phyloP scores from a whole-genome alignment of 2,797 vertebrate genomes.

The Epinephelus coioides region DNA sequence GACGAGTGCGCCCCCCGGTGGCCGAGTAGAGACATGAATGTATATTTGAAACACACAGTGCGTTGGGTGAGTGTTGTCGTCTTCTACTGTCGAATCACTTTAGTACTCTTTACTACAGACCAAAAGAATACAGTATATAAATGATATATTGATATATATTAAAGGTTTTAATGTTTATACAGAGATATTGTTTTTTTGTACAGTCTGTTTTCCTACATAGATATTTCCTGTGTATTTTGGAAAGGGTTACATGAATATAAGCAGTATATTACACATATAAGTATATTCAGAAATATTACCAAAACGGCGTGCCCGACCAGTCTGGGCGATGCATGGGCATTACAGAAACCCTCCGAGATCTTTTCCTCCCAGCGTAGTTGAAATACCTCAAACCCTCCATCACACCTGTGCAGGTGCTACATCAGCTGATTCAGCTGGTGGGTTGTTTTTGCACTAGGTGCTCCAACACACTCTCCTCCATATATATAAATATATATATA shows the following conservation, averaged over 20 bases:
- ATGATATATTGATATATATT: slow-evolving; percentile 84
- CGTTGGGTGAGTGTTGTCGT: slow-evolving; percentile 82
- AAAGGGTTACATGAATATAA: slow-evolving; percentile 80
- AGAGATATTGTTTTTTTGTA: slow-evolving; percentile 91
- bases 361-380: slow-evolving; percentile 27
- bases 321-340: slow-evolving; percentile 50
- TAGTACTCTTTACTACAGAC: slow-evolving; percentile 88
- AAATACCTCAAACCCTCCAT: slow-evolving; percentile 52
- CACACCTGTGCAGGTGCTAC: slow-evolving; percentile 43
- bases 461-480: not conserved
- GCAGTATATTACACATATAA: slow-evolving; percentile 47
- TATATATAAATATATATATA: no score
- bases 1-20: slow-evolving; percentile 67
- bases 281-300: slow-evolving; percentile 22
- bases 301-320: slow-evolving; percentile 3
- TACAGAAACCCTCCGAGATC: slow-evolving; percentile 11
- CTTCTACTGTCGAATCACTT: slow-evolving; percentile 83
- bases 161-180: slow-evolving; percentile 93
- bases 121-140: slow-evolving; percentile 83
- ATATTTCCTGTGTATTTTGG: slow-evolving; percentile 82
- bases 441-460: slow-evolving; percentile 9
- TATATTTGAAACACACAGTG: slow-evolving; percentile 75
- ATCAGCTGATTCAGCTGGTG: not conserved
- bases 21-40: slow-evolving; percentile 87
- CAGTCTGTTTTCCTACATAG: slow-evolving; percentile 91